phyloP scores from a whole-genome alignment of 2,888 invertebrate species.

The Chrysina gloriosa region DNA sequence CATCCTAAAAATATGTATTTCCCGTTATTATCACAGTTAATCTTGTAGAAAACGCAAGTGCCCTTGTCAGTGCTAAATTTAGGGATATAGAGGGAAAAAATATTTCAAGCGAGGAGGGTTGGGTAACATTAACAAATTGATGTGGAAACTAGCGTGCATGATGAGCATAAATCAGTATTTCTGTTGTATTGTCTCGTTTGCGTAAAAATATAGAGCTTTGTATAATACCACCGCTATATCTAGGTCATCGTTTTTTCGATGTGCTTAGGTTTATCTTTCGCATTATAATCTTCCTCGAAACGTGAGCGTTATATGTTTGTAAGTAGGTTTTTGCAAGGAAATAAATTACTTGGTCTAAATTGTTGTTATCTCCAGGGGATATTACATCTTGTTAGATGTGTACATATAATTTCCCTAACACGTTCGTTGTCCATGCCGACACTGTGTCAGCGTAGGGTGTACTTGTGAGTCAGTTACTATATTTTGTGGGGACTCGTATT shows the following conservation, averaged over 20 bases:
- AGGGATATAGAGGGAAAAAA: background rate
- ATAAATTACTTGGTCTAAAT: background rate
- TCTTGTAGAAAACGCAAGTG: background rate
- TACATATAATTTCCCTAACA: too few species aligned
- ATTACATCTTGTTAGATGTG: background rate
- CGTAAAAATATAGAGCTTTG: constrained; percentile 11
- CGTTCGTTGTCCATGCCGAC: too few species aligned
- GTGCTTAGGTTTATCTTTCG: background rate
- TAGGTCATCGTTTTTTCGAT: background rate
- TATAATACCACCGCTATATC: background rate
- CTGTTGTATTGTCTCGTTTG: constrained; percentile 5
- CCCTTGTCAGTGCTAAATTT: background rate
- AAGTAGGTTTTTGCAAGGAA: background rate
- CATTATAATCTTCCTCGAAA: background rate
- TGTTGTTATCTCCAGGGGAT: background rate
- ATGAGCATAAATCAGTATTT: constrained; percentile 16
- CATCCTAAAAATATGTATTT: background rate
- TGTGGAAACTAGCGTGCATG: constrained; percentile 17
- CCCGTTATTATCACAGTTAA: constrained; percentile 6
- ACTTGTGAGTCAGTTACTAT: too few species aligned
- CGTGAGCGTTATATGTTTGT: background rate
- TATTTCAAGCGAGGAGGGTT: background rate
- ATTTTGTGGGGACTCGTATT: too few species aligned
- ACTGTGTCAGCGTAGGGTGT: too few species aligned
- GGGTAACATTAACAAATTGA: constrained; percentile 11